A percentile compares a stretch with the other conserved stretches of the same genome.
phyloP scores from a whole-genome alignment of 53 echinoderm and acorn worm genomes.

The Arbacia lixula region DNA sequence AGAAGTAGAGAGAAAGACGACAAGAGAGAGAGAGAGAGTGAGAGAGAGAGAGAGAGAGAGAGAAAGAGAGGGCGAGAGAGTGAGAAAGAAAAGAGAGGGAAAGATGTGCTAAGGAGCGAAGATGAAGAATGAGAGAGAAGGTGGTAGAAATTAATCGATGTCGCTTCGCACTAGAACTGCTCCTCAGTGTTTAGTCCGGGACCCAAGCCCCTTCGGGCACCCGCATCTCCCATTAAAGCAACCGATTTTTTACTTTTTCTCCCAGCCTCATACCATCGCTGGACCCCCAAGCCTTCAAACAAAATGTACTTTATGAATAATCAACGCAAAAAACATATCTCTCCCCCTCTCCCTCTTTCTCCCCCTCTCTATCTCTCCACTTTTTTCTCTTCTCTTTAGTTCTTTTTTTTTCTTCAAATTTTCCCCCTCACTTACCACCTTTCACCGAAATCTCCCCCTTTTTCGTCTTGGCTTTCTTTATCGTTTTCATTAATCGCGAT shows the following conservation, averaged over 20 bases:
- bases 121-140: neutral
- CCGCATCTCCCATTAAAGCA: slow-evolving; percentile 37
- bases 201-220: slow-evolving; percentile 20
- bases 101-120: neutral
- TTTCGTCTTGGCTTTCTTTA: slow-evolving; percentile 2
- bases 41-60: neutral
- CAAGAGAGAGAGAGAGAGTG: neutral
- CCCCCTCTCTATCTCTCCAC: neutral
- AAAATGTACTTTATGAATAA: neutral
- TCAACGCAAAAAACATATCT: slow-evolving; percentile 5
- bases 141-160: slow-evolving; percentile 34
- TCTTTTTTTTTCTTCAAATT: too few relatives aligned
- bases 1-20: slow-evolving; percentile 13
- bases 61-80: neutral
- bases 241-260: slow-evolving; percentile 23
- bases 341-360: neutral
- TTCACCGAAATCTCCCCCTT: neutral
- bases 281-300: slow-evolving; percentile 24
- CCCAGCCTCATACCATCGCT: too few relatives aligned
- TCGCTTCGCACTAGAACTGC: neutral
- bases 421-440: neutral
- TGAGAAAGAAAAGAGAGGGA: too few relatives aligned
- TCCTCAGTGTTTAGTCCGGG: slow-evolving; percentile 28
- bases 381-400: neutral
- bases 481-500: slow-evolving; percentile 40